Base-by-base conservation (phyloP, 2,113 vertebrate species). In the Taurulus bubalis region DNA sequence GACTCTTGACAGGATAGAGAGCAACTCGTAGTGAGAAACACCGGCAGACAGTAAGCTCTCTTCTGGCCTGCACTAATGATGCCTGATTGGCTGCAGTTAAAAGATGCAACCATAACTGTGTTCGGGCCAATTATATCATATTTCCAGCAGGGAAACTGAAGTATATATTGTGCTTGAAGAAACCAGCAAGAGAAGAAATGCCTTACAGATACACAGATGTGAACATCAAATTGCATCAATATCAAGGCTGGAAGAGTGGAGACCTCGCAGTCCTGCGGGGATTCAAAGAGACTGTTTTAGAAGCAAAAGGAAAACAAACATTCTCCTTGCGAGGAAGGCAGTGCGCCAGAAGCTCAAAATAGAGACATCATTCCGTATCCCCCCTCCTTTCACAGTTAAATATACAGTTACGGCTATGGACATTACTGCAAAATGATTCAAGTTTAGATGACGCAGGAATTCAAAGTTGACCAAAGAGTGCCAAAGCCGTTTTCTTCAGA, bases 151-250 rank as follows among this genome's bases (percentile, higher is more conserved):
- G 56, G 58, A 79, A 86, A 85, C 38, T 74, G 18, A 78, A 80
- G 85, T 80, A 34, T 80, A 80, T 63, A 79, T 58, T 85, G 77
- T 85, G 62, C 79, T 87, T 63, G 56, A 66, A 80, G 85, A 80
- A 90, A 91, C 80, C 89, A 81, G 85, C 49, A 36, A 81, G 45
- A 83, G 55, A 68, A 51, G 66, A 86, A 78, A 85, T 70, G 80
- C 76, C 85, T 90, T 55, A 74, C 79, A 88, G 87, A 90, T 84
- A 75, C 88, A 86, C 84, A 86, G 90, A 91, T 83, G 82, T 88
- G 85, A 91, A 91, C 89, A 91, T 92, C 92, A 91, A 85, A 84
- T 83, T 86, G 85, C 91, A 90, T 91, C 85, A 90, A 62, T 85
- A 87, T 90, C 86, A 90, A 86, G 75, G 75, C 81, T 66, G 40